A percentile compares a stretch with the other conserved stretches of the same genome.
Evolutionary conservation across 2,113 vertebrate genomes (phyloP).

Genomic region (Cynocephalus volans): DNA sequence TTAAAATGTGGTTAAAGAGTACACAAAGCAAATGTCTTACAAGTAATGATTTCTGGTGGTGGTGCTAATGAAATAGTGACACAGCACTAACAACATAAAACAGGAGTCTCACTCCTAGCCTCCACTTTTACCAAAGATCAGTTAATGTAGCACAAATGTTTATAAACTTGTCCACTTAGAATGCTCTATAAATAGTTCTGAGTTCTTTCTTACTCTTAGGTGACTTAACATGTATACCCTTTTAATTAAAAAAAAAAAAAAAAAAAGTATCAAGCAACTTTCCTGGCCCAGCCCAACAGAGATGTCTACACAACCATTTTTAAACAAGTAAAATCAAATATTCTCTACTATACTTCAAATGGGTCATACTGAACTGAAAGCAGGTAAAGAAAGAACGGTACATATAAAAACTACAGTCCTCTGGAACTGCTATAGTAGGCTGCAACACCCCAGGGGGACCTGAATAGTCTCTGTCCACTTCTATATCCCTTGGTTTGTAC

Average conservation of each 20-base stretch:
- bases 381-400: background rate
- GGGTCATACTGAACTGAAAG: background rate
- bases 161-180: background rate
- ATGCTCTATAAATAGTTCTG: background rate
- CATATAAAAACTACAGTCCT: no score
- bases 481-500: background rate
- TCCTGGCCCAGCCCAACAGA: background rate
- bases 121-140: background rate
- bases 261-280: background rate
- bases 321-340: background rate
- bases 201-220: background rate
- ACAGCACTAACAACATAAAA: background rate
- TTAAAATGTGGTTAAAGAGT: background rate
- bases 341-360: background rate
- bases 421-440: fast-evolving
- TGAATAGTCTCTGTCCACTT: background rate
- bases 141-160: background rate
- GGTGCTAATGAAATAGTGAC: background rate
- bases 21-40: background rate
- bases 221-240: background rate
- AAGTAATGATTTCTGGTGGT: background rate
- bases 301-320: background rate
- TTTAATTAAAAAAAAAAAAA: background rate
- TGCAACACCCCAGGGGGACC: background rate
- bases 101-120: background rate